Conservation (phyloP, 2,888 invertebrate species). For the Tethea ocularis region DNA sequence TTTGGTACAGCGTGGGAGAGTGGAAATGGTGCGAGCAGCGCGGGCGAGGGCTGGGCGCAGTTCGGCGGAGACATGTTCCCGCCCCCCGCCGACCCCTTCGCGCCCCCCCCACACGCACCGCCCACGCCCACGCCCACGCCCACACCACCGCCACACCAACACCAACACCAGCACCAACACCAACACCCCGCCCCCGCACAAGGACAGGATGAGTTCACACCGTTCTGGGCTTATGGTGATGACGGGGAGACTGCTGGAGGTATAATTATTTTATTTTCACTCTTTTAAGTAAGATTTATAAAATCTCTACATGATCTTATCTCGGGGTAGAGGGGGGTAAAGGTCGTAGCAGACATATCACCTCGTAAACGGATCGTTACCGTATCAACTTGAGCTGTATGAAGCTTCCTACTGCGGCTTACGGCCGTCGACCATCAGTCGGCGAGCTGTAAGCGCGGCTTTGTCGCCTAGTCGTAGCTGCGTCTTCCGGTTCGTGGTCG, state of each 20-base stretch:
- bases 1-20: conserved; percentile 52
- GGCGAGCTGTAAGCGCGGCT: no score
- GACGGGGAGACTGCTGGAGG: conserved; percentile 13
- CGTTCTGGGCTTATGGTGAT: conserved; percentile 45
- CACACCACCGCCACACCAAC: not conserved
- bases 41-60: conserved; percentile 65
- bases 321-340: no score
- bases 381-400: no score
- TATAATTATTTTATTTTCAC: conserved; percentile 19
- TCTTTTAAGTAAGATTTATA: no score
- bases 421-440: no score
- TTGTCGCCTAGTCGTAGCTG: no score
- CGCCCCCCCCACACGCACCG: conserved; percentile 20
- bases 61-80: conserved; percentile 37
- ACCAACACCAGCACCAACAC: not conserved
- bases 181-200: not conserved
- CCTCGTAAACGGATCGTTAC: no score
- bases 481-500: no score
- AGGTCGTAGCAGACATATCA: no score
- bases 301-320: no score
- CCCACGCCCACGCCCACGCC: conserved; percentile 14
- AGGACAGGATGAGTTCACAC: conserved; percentile 23
- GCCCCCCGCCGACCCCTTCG: conserved; percentile 25
- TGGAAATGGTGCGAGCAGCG: conserved; percentile 22
- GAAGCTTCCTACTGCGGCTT: no score